These are phyloP conservation scores for Cetonia aurata DNA, from an alignment of 2,888 invertebrate genomes.

Conservation along the genomic window DNA sequence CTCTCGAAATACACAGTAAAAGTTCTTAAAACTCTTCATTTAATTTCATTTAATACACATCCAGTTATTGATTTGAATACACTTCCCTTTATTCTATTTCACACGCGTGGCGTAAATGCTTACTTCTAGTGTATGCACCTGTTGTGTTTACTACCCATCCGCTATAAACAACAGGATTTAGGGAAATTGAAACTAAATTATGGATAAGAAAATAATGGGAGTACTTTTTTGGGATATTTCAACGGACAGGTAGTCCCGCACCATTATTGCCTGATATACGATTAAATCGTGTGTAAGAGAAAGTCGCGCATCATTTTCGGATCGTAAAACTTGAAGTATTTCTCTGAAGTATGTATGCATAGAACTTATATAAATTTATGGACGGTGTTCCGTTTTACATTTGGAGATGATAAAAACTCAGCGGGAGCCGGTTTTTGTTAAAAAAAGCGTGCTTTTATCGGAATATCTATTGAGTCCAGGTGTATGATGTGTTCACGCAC, in stretches of 20 bases:
- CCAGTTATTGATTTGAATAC: too few species aligned
- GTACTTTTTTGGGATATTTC: constrained; percentile 3
- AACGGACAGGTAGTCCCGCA: neutral
- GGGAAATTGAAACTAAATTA: constrained; percentile 23
- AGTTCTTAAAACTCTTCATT: too few species aligned
- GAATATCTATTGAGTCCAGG: constrained; percentile 12
- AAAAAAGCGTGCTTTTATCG: neutral
- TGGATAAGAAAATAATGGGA: constrained; percentile 8
- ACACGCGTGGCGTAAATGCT: too few species aligned
- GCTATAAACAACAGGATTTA: constrained; percentile 25
- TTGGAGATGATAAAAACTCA: constrained; percentile 16
- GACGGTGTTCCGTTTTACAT: constrained; percentile 10
- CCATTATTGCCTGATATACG: constrained; percentile 15
- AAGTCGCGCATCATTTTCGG: constrained; percentile 27
- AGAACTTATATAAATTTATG: constrained; percentile 24
- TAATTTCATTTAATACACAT: too few species aligned
- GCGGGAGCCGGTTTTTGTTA: constrained; percentile 6
- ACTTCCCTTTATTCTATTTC: too few species aligned
- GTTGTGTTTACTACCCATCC: neutral
- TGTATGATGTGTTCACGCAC: too few species aligned
- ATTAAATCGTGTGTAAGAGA: neutral
- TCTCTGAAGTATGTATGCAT: constrained; percentile 6
- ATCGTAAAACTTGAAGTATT: constrained; percentile 14
- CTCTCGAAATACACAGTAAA: neutral
- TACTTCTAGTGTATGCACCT: too few species aligned